These are phyloP conservation scores for Drosophila bifasciata DNA, from an alignment of 1,140 invertebrate genomes.

Conservation along the genomic window DNA sequence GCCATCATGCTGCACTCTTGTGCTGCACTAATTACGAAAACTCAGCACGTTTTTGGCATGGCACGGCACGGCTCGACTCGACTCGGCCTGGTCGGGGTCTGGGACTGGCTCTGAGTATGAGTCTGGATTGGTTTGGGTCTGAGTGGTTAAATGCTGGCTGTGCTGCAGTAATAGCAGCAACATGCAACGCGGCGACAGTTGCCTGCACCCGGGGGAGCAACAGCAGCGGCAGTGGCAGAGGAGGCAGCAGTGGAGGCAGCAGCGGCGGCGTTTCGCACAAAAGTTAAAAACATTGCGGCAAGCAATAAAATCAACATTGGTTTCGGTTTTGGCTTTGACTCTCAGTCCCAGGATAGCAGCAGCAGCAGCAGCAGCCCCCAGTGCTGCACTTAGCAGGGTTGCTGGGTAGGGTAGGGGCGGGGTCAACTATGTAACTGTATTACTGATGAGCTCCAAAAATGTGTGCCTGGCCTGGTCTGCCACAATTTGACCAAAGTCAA, in stretches of 20 bases:
- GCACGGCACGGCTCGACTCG: conserved; percentile 33
- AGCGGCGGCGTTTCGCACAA: conserved; percentile 34
- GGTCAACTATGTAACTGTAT: conserved; percentile 52
- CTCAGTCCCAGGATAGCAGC: conserved; percentile 1
- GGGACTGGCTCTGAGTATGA: background rate
- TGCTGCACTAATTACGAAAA: conserved; percentile 81
- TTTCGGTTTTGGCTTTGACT: conserved; percentile 56
- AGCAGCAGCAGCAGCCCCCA: background rate
- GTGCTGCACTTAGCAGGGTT: conserved; percentile 18
- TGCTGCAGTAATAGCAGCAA: conserved; percentile 77
- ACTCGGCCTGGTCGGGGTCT: conserved; percentile 25
- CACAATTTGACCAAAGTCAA: conserved; percentile 77
- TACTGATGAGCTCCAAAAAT: conserved; percentile 59
- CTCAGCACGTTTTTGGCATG: conserved; percentile 77
- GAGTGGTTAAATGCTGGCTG: conserved; percentile 75
- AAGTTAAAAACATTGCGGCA: conserved; percentile 80
- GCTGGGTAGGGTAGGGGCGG: background rate
- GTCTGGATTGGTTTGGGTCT: conserved; percentile 23
- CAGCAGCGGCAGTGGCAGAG: conserved; percentile 1
- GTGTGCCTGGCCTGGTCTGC: conserved; percentile 49
- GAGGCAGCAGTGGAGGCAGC: background rate
- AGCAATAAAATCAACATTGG: conserved; percentile 78
- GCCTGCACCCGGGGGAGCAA: conserved; percentile 36
- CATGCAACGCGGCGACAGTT: conserved; percentile 78
- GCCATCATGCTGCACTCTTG: conserved; percentile 66